phyloP scores from a whole-genome alignment of 2,888 invertebrate species.

The Cyrtodaria siliqua region DNA sequence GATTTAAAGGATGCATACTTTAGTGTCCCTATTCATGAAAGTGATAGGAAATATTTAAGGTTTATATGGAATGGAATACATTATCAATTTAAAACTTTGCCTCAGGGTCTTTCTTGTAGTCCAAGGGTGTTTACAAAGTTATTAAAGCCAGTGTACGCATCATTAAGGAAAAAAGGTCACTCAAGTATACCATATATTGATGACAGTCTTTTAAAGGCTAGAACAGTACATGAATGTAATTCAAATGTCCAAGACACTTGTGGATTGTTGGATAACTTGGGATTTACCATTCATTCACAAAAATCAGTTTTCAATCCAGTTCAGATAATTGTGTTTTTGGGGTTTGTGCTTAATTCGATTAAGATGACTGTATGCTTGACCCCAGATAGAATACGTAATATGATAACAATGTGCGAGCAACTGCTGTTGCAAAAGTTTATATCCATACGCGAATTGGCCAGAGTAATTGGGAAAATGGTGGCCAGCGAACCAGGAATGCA shows the following conservation, averaged over 20 bases:
- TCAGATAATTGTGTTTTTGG: conserved; percentile 1
- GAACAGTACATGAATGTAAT: too few relatives aligned
- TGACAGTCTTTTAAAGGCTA: too few relatives aligned
- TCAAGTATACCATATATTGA: conserved; percentile 1
- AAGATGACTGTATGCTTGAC: conserved; percentile 6
- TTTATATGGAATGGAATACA: conserved; percentile 9
- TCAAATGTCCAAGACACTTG: not conserved
- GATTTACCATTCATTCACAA: conserved; percentile 6
- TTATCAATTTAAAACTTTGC: conserved; percentile 11
- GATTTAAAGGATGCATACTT: not conserved
- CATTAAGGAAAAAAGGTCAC: conserved; percentile 1
- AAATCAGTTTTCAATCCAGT: not conserved
- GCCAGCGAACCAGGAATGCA: too few relatives aligned
- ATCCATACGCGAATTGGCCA: too few relatives aligned
- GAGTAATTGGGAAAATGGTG: too few relatives aligned
- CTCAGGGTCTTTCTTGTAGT: not conserved
- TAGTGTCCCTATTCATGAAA: not conserved
- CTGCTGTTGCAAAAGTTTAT: not conserved
- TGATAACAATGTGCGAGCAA: not conserved
- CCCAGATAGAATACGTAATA: not conserved
- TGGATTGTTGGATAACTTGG: not conserved
- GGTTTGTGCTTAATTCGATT: conserved; percentile 2
- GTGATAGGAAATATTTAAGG: conserved; percentile 11
- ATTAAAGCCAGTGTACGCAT: conserved; percentile 3
- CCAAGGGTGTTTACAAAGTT: conserved; percentile 7